phyloP scores from a whole-genome alignment of 2,113 vertebrate species.

The Ceyx melanurus region DNA sequence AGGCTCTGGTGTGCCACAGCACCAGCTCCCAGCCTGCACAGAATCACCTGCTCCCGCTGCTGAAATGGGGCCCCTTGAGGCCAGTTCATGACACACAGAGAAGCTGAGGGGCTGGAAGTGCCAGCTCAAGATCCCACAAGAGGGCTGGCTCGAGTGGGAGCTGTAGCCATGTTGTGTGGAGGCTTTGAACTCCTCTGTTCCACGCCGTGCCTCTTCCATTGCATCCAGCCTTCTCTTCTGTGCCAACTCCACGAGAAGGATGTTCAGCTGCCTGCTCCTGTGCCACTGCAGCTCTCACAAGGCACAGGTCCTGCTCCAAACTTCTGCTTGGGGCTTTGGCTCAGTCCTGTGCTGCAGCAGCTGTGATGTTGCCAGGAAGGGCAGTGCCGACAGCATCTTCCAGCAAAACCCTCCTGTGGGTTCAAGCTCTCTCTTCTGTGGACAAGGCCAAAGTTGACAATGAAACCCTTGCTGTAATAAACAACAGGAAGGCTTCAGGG shows the following conservation, averaged over 20 bases:
- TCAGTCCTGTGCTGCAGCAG: neutral
- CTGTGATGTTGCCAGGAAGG: fast-evolving
- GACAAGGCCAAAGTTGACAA: neutral
- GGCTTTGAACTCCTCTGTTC: neutral
- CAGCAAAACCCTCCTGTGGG: neutral
- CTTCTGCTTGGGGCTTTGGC: neutral
- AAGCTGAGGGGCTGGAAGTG: neutral
- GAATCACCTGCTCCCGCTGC: neutral
- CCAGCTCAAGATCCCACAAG: neutral
- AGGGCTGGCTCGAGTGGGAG: neutral
- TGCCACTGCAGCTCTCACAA: fast-evolving
- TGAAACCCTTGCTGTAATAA: neutral
- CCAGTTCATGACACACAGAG: neutral
- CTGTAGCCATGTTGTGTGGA: neutral
- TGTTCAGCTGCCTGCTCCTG: neutral
- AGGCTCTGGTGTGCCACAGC: neutral
- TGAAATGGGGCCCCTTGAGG: neutral
- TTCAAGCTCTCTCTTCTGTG: neutral
- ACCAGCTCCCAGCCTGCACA: fast-evolving
- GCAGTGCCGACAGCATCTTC: fast-evolving
- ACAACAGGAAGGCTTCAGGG: neutral
- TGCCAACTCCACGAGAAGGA: fast-evolving
- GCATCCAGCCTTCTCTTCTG: neutral
- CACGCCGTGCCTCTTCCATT: neutral
- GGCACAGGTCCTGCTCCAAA: fast-evolving